Evolutionary conservation across 2,888 invertebrate genomes (phyloP).

Genomic region (Uropetala carovei): DNA sequence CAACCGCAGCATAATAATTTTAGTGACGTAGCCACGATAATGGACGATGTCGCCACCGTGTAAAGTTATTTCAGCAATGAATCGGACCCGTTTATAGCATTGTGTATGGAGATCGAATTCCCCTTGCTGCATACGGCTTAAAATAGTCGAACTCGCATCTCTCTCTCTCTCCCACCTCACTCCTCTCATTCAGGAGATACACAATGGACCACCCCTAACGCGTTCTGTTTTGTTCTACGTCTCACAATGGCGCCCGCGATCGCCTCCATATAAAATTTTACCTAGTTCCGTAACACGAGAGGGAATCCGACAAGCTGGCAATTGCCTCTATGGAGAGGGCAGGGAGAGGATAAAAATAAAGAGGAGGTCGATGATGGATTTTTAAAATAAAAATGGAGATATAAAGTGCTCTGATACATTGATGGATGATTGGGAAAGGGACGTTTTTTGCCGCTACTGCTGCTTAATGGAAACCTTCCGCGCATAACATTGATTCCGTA

Average conservation of each 20-base stretch:
- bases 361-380: background rate
- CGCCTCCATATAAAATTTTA: background rate
- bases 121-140: too few species aligned
- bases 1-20: too few species aligned
- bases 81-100: constrained; percentile 14
- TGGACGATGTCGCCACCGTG: background rate
- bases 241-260: background rate
- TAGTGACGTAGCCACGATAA: too few species aligned
- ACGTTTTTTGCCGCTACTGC: background rate
- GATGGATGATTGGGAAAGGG: background rate
- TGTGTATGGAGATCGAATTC: background rate
- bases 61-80: background rate
- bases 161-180: background rate
- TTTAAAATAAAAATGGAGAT: background rate
- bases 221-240: background rate
- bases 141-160: background rate
- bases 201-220: background rate
- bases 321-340: too few species aligned
- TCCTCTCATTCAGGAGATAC: background rate
- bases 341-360: too few species aligned
- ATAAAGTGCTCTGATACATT: background rate
- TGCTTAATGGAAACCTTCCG: too few species aligned
- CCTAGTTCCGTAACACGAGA: background rate
- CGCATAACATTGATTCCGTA: too few species aligned
- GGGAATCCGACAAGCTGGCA: too few species aligned